Percentiles rank a stretch among this genome's conserved stretches.
These are phyloP conservation scores for Bungarus multicinctus DNA, from an alignment of 2,113 vertebrate genomes.

Conservation along the genomic window DNA sequence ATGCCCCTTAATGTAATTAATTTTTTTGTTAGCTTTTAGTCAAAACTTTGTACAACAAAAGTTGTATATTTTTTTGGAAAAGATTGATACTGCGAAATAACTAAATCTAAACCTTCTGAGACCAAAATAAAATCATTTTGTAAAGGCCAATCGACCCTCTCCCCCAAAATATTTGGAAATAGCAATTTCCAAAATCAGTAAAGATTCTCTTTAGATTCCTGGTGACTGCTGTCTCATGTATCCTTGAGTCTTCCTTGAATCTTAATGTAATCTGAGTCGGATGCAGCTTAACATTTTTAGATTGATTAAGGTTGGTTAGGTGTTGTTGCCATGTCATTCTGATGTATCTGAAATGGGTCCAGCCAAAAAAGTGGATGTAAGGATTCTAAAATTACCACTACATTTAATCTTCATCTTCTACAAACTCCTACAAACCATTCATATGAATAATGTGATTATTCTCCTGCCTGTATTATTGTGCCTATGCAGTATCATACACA, in stretches of 20 bases:
- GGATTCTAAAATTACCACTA: not conserved
- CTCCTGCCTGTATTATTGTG: not conserved
- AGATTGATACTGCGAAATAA: not conserved
- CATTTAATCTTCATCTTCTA: not conserved
- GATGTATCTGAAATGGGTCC: not conserved
- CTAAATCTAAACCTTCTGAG: not conserved
- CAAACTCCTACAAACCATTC: not conserved
- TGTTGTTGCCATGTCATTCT: not conserved
- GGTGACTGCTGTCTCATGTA: not conserved
- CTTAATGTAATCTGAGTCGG: not conserved
- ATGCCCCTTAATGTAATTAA: not conserved
- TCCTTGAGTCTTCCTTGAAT: not conserved
- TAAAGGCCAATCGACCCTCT: not conserved
- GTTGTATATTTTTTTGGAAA: not conserved
- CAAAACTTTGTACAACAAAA: not conserved
- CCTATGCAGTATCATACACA: not conserved
- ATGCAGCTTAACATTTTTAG: not conserved
- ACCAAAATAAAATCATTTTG: not conserved
- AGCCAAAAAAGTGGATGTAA: not conserved
- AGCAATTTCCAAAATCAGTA: not conserved
- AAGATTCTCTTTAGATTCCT: not conserved
- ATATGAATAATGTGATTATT: not conserved
- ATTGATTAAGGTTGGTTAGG: not conserved
- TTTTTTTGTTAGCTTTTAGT: not conserved
- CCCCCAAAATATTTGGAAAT: not conserved